A percentile compares a stretch with the other conserved stretches of the same genome.
Conservation (phyloP, 2,888 invertebrate species). For the Drosophila incognita region DNA sequence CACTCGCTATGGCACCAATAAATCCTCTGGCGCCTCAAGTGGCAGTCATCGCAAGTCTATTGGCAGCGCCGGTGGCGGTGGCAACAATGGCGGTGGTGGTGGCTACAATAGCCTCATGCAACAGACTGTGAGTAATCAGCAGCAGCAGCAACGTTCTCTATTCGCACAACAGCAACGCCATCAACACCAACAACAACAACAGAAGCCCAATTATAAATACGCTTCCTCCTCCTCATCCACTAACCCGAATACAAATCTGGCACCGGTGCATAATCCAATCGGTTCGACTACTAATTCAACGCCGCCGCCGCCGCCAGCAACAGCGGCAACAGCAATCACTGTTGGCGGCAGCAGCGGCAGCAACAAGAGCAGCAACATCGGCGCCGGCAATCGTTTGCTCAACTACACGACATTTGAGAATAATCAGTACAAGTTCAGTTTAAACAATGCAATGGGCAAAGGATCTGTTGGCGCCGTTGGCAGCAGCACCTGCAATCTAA, state of each 20-base stretch:
- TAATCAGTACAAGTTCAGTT: constrained; percentile 85
- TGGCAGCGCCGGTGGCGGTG: constrained; percentile 74
- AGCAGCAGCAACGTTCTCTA: constrained; percentile 81
- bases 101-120: constrained; percentile 83
- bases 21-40: constrained; percentile 85
- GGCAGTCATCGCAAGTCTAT: constrained; percentile 84
- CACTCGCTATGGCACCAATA: constrained; percentile 86
- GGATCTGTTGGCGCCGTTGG: constrained; percentile 52
- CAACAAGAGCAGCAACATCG: constrained; percentile 35
- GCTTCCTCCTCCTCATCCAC: constrained; percentile 63
- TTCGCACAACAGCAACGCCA: constrained; percentile 80
- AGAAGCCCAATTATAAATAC: constrained; percentile 81
- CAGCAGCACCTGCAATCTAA: constrained; percentile 74
- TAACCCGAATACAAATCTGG: constrained; percentile 73
- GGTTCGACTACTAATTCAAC: constrained; percentile 58
- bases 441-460: constrained; percentile 82
- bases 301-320: constrained; percentile 23
- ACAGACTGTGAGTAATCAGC: constrained; percentile 85
- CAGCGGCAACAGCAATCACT: constrained; percentile 16
- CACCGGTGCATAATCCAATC: constrained; percentile 79
- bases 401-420: constrained; percentile 85
- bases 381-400: constrained; percentile 82
- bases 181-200: constrained; percentile 80
- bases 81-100: constrained; percentile 65
- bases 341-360: constrained; percentile 12